A percentile compares a stretch with the other conserved stretches of the same genome.
phyloP scores from a whole-genome alignment of 2,888 invertebrate species.

The Rosalia funebris region DNA sequence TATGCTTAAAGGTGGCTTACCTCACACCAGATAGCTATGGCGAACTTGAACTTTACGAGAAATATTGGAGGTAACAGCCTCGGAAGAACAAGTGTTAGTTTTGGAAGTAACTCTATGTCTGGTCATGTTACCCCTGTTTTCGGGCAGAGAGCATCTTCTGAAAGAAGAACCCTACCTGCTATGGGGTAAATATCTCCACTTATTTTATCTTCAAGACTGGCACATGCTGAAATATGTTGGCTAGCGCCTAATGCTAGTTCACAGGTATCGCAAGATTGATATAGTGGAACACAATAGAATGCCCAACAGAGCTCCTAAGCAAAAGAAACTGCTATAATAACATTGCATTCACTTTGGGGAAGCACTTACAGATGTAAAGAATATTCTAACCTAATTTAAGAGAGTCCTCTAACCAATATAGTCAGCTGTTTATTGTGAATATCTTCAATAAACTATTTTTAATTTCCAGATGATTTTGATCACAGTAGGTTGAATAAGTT shows the following conservation, averaged over 20 bases:
- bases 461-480: too few species aligned
- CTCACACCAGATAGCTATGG: slow-evolving; percentile 76
- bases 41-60: slow-evolving; percentile 92
- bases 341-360: neutral
- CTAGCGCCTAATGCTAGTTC: neutral
- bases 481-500: slow-evolving; percentile 10
- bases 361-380: neutral
- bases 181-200: slow-evolving; percentile 61
- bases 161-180: slow-evolving; percentile 72
- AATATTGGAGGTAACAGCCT: slow-evolving; percentile 85
- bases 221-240: slow-evolving; percentile 11
- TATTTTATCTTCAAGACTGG: slow-evolving; percentile 1
- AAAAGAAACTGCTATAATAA: neutral
- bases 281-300: neutral
- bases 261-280: too few species aligned
- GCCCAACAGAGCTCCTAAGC: neutral
- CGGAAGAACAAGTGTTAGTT: slow-evolving; percentile 73
- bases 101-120: slow-evolving; percentile 74
- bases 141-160: slow-evolving; percentile 83
- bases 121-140: slow-evolving; percentile 85
- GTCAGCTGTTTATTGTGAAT: too few species aligned
- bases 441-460: too few species aligned
- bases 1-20: slow-evolving; percentile 59
- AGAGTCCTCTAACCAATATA: too few species aligned
- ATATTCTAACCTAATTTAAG: slow-evolving; percentile 15